These are phyloP conservation scores for Sepioteuthis lessoniana DNA, from an alignment of 2,888 invertebrate species.

Conservation along the genomic window DNA sequence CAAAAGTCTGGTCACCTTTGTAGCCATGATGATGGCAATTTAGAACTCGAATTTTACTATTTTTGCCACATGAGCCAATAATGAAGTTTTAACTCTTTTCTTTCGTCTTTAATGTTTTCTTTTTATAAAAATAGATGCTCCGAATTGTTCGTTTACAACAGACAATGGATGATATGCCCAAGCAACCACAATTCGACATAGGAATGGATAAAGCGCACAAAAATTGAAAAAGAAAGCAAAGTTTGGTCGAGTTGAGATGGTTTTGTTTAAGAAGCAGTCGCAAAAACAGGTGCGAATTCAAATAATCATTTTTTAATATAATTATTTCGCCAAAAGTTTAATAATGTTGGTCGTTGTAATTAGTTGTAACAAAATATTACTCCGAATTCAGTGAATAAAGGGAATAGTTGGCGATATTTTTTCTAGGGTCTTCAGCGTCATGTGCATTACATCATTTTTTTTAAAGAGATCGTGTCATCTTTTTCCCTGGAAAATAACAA, in stretches of 20 bases:
- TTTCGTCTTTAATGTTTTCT: not conserved
- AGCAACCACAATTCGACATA: not conserved
- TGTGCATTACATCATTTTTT: not conserved
- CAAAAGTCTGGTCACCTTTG: slow-evolving; percentile 58
- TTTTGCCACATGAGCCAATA: not conserved
- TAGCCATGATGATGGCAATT: slow-evolving; percentile 53
- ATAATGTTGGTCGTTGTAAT: no score
- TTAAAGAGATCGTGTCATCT: no score
- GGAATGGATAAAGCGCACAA: not conserved
- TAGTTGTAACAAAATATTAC: no score
- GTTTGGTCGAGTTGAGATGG: not conserved
- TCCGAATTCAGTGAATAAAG: no score
- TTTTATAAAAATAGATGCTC: not conserved
- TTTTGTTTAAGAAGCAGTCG: not conserved
- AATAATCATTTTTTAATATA: not conserved
- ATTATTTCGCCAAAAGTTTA: no score
- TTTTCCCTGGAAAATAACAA: no score
- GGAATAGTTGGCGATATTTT: not conserved
- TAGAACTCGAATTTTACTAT: not conserved
- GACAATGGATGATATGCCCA: no score
- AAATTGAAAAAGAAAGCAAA: not conserved
- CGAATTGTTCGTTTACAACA: not conserved
- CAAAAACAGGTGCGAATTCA: not conserved
- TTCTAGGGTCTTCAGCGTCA: not conserved
- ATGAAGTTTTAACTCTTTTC: not conserved